phyloP scores from a whole-genome alignment of 2,888 invertebrate genomes.

The Nasonovia ribisnigri region DNA sequence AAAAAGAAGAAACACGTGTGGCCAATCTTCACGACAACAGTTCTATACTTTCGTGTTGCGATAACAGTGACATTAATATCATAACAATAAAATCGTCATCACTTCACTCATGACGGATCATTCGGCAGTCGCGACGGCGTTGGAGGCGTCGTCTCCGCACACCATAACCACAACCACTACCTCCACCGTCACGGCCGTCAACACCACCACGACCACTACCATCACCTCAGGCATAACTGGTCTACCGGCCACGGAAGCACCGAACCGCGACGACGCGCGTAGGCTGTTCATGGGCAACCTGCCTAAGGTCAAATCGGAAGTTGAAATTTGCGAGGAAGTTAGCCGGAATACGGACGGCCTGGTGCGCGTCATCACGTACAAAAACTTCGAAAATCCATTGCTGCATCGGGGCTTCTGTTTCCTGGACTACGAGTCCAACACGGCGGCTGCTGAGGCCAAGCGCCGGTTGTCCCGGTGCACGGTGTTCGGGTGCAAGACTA shows the following conservation, averaged over 20 bases:
- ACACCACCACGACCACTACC: background rate
- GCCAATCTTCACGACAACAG: background rate
- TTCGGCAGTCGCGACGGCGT: background rate
- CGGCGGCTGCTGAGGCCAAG: constrained; percentile 1
- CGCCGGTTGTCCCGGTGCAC: background rate
- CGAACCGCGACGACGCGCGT: background rate
- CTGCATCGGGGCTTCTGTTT: constrained; percentile 53
- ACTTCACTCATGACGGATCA: background rate
- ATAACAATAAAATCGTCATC: background rate
- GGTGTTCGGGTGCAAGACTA: constrained; percentile 47
- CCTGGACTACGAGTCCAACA: constrained; percentile 27
- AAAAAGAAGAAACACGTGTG: no score
- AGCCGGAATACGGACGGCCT: background rate
- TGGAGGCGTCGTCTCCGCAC: background rate
- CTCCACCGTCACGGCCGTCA: background rate
- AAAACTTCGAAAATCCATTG: background rate
- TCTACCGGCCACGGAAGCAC: no score
- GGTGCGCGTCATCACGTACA: constrained; percentile 49
- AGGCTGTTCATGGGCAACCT: constrained; percentile 55
- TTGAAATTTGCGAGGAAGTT: constrained; percentile 31
- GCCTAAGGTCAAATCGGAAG: constrained; percentile 37
- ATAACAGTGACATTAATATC: background rate
- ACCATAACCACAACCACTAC: background rate
- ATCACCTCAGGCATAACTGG: background rate
- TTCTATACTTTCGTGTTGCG: background rate